Conservation (phyloP, 2,113 vertebrate species). For the Sisor rabdophorus region DNA sequence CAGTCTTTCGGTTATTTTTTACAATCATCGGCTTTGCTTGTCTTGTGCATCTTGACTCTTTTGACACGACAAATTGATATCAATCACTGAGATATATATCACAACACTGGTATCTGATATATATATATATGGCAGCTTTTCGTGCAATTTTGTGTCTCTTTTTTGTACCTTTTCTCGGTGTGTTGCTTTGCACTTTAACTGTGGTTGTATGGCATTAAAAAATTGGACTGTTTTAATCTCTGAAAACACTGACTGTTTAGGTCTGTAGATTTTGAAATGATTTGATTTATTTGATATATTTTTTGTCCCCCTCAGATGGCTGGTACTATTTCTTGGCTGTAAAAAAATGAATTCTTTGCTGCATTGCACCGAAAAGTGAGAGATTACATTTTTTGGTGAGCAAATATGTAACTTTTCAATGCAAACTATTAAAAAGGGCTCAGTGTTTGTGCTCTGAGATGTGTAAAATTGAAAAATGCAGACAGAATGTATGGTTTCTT, state of each 20-base stretch:
- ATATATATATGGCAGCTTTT: constrained; percentile 47
- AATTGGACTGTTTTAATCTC: constrained; percentile 64
- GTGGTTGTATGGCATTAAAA: constrained; percentile 62
- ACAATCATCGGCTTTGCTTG: constrained; percentile 14
- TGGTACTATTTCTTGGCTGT: constrained; percentile 30
- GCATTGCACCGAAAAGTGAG: constrained; percentile 42
- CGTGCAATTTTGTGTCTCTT: constrained; percentile 45
- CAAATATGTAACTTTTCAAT: constrained; percentile 47
- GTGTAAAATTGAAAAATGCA: constrained; percentile 37
- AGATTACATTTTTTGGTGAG: constrained; percentile 42
- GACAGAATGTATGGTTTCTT: constrained; percentile 44
- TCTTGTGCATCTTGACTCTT: constrained; percentile 31
- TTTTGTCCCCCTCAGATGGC: constrained; percentile 1
- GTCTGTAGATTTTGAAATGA: constrained; percentile 23
- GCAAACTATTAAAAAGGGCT: constrained; percentile 51
- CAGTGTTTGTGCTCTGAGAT: constrained; percentile 40
- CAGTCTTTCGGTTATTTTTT: constrained; percentile 4
- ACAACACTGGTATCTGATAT: constrained; percentile 32
- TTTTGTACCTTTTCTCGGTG: constrained; percentile 54
- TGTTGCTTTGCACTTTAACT: constrained; percentile 69
- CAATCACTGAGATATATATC: constrained; percentile 43
- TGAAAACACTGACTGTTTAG: constrained; percentile 69
- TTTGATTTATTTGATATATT: not conserved
- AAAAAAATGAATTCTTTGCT: constrained; percentile 35
- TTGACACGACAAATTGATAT: constrained; percentile 11